Base-by-base conservation (phyloP, 1,140 invertebrate genomes). In the Lasaia peninsularis region DNA sequence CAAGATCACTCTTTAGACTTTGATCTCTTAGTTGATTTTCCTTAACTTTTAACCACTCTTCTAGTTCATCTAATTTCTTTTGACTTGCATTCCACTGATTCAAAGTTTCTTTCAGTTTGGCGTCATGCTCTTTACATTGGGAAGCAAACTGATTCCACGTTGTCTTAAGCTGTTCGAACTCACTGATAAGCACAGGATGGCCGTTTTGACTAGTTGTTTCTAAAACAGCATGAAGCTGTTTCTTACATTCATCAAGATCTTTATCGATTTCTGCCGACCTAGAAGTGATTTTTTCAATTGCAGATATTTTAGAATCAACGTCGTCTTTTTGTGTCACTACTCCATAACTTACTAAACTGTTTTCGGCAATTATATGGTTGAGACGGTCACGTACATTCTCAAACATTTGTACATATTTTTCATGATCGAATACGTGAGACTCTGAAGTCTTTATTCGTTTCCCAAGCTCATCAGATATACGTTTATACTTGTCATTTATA, bases 21-120 rank as follows among this genome's bases (percentile, higher is more conserved):
- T 97, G 95, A 81, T 98, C 97, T 85, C 96, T 96, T 0, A 98
- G 91, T 77, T 95, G 92, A 48, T 90, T 90, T 89, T 98, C 97
- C 73, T 95, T 95, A 35, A 94, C 91, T 73, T 96, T 95, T 11
- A 97, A 89, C 97, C 97, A 99, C 44, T 91, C 89, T 67, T 94
- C 94, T 1, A 98, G 86, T 61, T 90, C 90, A 56, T 97, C 94
- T 33, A 97, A 91, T 2, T 93, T 90, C 18, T 92, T 92, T 74
- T 96, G 94, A 61, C 96, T 96, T 75, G 96, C 93, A 35, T 94
- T 93, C 92, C 95, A 95, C 73, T 95, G 92, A 58, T 92, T 92
- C 68, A 93, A 93, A 32, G 94, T 91, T 61, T 92, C 92, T 74
- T 92, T 93, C 4, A 96, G 89, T 88, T 94, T 94, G 8, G 91